Conservation (phyloP, 2,113 vertebrate species). For the Haemorhous mexicanus region DNA sequence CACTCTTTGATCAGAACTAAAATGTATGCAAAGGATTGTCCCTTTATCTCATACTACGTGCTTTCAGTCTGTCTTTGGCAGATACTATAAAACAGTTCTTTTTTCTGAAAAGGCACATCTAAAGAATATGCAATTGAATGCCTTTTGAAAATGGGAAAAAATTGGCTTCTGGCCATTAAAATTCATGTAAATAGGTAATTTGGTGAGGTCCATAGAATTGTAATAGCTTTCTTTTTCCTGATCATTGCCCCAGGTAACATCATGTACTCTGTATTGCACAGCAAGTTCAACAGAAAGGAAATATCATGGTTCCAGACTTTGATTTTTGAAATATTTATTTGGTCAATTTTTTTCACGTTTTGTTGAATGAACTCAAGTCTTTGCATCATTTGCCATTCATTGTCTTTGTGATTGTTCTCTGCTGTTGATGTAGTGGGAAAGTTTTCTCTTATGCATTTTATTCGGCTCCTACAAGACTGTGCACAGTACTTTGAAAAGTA, state of each 20-base stretch:
- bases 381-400: neutral
- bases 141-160: neutral
- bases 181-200: neutral
- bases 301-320: neutral
- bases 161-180: neutral
- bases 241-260: neutral
- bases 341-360: neutral
- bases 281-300: neutral
- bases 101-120: neutral
- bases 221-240: neutral
- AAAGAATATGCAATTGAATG: neutral
- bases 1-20: neutral
- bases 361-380: neutral
- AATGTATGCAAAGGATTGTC: neutral
- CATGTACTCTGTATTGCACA: neutral
- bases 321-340: slow-evolving; percentile 3
- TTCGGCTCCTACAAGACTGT: neutral
- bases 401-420: neutral
- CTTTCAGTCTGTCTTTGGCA: neutral
- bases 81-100: neutral
- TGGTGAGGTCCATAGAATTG: neutral
- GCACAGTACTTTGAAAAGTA: neutral
- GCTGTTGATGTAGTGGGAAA: neutral
- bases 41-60: neutral
- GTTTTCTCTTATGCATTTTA: neutral